These are phyloP conservation scores for Bubo bubo DNA, from an alignment of 2,113 vertebrate genomes.

Conservation along the genomic window DNA sequence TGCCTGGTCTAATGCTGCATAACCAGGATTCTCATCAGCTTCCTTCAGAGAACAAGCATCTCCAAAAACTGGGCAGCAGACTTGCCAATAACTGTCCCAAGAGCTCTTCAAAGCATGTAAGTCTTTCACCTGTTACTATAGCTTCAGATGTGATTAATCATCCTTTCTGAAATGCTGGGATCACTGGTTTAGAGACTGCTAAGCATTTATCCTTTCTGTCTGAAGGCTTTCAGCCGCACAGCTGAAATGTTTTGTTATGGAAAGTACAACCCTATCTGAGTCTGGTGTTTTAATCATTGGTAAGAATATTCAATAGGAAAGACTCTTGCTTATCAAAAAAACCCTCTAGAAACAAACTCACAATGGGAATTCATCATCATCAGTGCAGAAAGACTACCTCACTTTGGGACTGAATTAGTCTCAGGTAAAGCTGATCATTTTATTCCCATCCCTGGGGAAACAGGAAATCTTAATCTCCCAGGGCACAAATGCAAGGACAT, in stretches of 20 bases:
- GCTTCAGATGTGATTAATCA: background rate
- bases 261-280: background rate
- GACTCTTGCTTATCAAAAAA: background rate
- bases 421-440: background rate
- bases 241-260: background rate
- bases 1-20: background rate
- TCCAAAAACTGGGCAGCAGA: background rate
- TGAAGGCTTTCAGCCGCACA: background rate
- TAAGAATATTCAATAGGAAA: background rate
- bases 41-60: background rate
- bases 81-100: background rate
- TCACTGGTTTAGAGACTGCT: background rate
- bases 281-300: background rate
- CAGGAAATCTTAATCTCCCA: background rate
- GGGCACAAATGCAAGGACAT: background rate
- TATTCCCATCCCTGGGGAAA: background rate
- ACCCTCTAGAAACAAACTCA: background rate
- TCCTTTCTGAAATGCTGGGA: background rate
- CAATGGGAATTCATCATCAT: background rate
- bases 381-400: background rate
- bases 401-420: background rate
- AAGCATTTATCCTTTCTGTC: background rate
- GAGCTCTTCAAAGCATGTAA: background rate
- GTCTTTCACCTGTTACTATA: background rate
- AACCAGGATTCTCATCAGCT: background rate